Conservation (phyloP, 2,113 vertebrate genomes). For the Brachirus orientalis region DNA sequence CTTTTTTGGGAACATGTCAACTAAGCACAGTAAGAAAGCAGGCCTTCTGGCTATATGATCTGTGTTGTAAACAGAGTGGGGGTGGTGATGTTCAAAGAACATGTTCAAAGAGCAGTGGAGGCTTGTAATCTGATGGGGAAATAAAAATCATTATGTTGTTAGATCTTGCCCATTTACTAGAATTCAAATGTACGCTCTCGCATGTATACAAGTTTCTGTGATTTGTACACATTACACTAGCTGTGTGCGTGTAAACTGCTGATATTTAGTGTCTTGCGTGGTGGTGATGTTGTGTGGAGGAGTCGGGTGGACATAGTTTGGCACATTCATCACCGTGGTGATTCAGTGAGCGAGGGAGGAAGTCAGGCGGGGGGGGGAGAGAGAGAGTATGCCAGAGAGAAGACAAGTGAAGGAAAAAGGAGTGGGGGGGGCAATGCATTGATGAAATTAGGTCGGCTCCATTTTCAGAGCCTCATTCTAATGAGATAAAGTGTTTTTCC, state of each 20-base stretch:
- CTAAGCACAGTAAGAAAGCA: conserved; percentile 44
- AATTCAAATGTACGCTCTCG: conserved; percentile 34
- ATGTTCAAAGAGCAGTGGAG: conserved; percentile 18
- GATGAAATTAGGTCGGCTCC: conserved; percentile 80
- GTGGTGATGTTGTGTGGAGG: conserved; percentile 69
- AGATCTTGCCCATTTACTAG: conserved; percentile 42
- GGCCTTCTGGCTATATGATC: conserved; percentile 60
- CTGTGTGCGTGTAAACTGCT: conserved; percentile 27
- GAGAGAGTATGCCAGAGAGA: conserved; percentile 41
- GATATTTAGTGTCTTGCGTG: conserved; percentile 48
- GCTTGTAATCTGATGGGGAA: conserved; percentile 6
- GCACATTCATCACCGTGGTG: conserved; percentile 77
- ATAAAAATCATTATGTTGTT: conserved; percentile 21
- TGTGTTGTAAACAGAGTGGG: conserved; percentile 58
- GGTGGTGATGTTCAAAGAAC: conserved; percentile 3
- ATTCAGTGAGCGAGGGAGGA: conserved; percentile 77
- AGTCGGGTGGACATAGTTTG: conserved; percentile 71
- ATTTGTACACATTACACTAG: conserved; percentile 31
- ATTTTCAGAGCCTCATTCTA: conserved; percentile 68
- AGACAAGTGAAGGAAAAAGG: conserved; percentile 35
- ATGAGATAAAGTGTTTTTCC: conserved; percentile 68
- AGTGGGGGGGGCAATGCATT: conserved; percentile 35
- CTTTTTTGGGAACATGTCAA: conserved; percentile 57
- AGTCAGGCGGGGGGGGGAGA: conserved; percentile 51
- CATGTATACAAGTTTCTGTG: conserved; percentile 41